phyloP scores from a whole-genome alignment of 92 coral and sea anemone species.

The Porites cylindrica region DNA sequence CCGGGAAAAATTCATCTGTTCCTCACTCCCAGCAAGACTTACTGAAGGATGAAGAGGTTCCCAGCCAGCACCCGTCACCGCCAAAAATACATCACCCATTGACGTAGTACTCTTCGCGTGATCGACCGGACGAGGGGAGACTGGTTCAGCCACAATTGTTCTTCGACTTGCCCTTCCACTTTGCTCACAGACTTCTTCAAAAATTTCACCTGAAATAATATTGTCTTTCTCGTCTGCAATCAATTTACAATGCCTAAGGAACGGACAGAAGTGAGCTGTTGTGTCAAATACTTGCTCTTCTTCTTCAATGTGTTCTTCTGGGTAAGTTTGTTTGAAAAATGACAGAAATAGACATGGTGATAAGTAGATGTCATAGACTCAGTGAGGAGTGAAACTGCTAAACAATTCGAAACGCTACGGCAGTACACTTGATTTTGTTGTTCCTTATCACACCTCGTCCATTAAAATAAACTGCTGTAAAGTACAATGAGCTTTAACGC shows the following conservation, averaged over 20 bases:
- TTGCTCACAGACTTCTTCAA: too few relatives aligned
- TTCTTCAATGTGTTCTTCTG: constrained; percentile 99
- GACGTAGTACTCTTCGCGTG: too few relatives aligned
- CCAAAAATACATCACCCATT: too few relatives aligned
- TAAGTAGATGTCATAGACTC: neutral
- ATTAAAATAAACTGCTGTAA: too few relatives aligned
- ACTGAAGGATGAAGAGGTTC: too few relatives aligned
- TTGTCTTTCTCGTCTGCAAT: neutral
- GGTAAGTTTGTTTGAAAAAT: constrained; percentile 76
- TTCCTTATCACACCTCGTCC: neutral
- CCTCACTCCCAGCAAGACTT: too few relatives aligned
- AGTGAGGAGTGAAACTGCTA: neutral
- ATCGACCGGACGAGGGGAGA: too few relatives aligned
- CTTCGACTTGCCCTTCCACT: too few relatives aligned
- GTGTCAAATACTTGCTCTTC: constrained; percentile 94
- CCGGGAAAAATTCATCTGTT: too few relatives aligned
- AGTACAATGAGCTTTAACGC: neutral
- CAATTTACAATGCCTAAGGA: constrained; percentile 77
- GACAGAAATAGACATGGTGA: neutral
- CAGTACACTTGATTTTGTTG: neutral
- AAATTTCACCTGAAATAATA: too few relatives aligned
- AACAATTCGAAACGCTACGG: neutral
- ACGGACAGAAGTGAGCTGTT: constrained; percentile 92
- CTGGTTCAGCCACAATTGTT: too few relatives aligned
- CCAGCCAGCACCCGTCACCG: too few relatives aligned